Conservation (phyloP, 2,113 vertebrate species). For the Ramphastos sulfuratus region DNA sequence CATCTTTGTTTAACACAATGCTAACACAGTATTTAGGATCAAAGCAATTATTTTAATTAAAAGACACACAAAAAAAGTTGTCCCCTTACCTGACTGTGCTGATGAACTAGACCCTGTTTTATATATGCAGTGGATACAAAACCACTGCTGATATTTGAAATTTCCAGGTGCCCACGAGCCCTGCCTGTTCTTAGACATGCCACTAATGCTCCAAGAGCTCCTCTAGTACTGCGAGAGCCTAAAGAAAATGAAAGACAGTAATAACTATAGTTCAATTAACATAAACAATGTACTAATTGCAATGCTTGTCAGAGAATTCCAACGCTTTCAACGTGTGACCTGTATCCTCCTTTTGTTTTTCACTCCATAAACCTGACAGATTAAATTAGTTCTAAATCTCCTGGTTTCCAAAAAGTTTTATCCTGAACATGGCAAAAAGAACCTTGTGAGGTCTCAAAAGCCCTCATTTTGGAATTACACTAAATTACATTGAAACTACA, state of each 20-base stretch:
- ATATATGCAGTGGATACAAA: conserved; percentile 82
- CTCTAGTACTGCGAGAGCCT: conserved; percentile 77
- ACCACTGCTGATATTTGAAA: conserved; percentile 76
- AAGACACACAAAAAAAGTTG: neutral
- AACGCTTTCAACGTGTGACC: neutral
- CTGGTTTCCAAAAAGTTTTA: neutral
- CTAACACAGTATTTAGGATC: neutral
- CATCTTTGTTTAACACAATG: neutral
- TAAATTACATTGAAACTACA: neutral
- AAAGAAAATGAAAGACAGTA: conserved; percentile 17
- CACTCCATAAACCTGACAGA: neutral
- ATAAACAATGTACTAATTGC: neutral
- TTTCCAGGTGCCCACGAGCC: conserved; percentile 84
- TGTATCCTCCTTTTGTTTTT: neutral
- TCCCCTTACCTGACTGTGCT: conserved; percentile 87
- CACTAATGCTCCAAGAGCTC: conserved; percentile 90
- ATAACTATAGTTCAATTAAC: neutral
- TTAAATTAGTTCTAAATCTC: neutral
- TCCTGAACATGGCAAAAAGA: neutral
- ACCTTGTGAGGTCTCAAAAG: neutral
- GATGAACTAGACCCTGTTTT: conserved; percentile 88
- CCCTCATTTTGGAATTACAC: neutral
- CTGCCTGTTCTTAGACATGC: conserved; percentile 90
- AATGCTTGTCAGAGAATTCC: neutral
- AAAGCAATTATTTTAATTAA: neutral